phyloP scores from a whole-genome alignment of 1,140 invertebrate species.

The Drosophila sulfurigaster region DNA sequence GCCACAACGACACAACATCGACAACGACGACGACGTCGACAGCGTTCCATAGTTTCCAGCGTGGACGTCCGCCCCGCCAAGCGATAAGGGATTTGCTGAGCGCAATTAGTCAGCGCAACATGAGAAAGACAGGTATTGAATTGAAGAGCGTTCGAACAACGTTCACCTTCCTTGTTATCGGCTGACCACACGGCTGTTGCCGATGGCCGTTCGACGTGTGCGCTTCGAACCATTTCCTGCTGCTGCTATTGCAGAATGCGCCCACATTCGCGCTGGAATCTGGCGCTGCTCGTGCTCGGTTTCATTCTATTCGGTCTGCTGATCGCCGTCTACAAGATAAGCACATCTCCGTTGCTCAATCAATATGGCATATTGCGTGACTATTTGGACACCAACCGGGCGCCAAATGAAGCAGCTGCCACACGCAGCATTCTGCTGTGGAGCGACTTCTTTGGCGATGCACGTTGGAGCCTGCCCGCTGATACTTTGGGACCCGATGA shows the following conservation, averaged over 20 bases:
- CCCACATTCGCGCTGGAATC: slow-evolving; percentile 18
- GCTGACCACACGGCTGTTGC: slow-evolving; percentile 39
- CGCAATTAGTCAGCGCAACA: slow-evolving; percentile 11
- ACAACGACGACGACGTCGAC: not conserved
- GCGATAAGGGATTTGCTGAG: slow-evolving; percentile 27
- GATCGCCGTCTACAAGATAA: slow-evolving; percentile 43
- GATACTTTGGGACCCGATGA: slow-evolving; percentile 63
- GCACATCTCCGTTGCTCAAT: slow-evolving; percentile 61
- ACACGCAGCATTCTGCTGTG: slow-evolving; percentile 70
- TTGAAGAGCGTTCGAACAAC: not conserved
- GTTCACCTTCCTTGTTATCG: slow-evolving; percentile 17
- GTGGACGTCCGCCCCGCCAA: not conserved
- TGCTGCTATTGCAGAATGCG: slow-evolving; percentile 30
- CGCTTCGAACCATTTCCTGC: not conserved
- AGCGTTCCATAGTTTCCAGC: not conserved
- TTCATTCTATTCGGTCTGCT: slow-evolving; percentile 25
- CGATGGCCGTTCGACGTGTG: slow-evolving; percentile 50
- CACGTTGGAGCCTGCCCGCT: slow-evolving; percentile 65
- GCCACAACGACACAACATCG: too few species aligned
- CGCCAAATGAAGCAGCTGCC: not conserved
- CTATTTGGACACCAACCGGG: slow-evolving; percentile 33
- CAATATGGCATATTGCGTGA: slow-evolving; percentile 65
- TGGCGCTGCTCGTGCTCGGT: slow-evolving; percentile 26
- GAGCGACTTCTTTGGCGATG: slow-evolving; percentile 71
- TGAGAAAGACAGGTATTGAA: slow-evolving; percentile 21